A percentile compares a stretch with the other conserved stretches of the same genome.
phyloP scores from a whole-genome alignment of 2,888 invertebrate genomes.

The Cepaea hortensis region DNA sequence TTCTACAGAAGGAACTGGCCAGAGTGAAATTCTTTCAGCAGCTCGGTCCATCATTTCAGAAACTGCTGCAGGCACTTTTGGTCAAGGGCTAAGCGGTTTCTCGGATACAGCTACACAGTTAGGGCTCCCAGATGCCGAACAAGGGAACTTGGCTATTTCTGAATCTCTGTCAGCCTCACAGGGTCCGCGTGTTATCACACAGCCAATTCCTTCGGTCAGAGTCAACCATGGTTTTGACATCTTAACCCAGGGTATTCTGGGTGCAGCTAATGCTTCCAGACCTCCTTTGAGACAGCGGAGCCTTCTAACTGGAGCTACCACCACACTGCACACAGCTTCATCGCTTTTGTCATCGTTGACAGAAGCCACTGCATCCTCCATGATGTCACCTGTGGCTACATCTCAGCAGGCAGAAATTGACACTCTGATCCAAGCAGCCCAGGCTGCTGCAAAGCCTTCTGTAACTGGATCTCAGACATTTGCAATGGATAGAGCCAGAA shows the following conservation, averaged over 20 bases:
- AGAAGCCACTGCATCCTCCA: neutral
- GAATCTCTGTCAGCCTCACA: neutral
- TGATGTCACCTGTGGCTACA: neutral
- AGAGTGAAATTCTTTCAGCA: conserved; percentile 28
- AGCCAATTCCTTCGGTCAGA: conserved; percentile 42
- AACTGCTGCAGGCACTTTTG: neutral
- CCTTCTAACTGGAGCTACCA: conserved; percentile 40
- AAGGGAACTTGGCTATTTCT: neutral
- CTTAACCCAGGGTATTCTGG: conserved; percentile 50
- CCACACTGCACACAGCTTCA: neutral
- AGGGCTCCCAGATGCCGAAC: neutral
- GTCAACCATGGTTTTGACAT: conserved; percentile 50
- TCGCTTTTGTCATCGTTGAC: conserved; percentile 11
- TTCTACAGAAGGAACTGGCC: conserved; percentile 21
- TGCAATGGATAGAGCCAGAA: neutral
- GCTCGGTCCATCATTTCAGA: conserved; percentile 34
- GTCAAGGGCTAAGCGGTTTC: neutral
- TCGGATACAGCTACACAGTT: neutral
- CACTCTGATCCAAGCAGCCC: conserved; percentile 41
- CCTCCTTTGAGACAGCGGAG: conserved; percentile 15
- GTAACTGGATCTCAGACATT: neutral
- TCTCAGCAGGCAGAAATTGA: conserved; percentile 34
- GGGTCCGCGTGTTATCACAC: conserved; percentile 45
- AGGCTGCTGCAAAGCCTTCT: conserved; percentile 43
- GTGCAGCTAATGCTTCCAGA: neutral